Evolutionary conservation across 2,113 vertebrate species (phyloP).

Genomic region (Mesoclemmys tuberculata): DNA sequence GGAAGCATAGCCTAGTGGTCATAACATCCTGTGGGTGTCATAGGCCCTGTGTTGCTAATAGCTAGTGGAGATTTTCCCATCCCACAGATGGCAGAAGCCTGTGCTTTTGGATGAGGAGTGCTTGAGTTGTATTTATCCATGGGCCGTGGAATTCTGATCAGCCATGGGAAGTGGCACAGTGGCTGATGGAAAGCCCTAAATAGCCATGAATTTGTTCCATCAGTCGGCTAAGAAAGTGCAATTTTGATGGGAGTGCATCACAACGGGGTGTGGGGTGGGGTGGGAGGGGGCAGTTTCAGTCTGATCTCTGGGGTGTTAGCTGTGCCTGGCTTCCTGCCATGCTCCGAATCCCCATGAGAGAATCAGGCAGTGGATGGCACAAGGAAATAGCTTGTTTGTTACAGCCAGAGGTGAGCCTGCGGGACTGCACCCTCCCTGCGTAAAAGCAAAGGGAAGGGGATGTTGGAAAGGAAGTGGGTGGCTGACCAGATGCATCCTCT

Average conservation of each 20-base stretch:
- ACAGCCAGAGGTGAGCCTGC: background rate
- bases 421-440: background rate
- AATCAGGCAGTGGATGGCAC: background rate
- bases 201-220: background rate
- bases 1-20: background rate
- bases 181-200: background rate
- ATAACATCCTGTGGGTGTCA: background rate
- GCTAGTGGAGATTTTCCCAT: background rate
- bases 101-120: background rate
- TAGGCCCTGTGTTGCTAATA: background rate
- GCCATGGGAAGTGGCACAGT: background rate
- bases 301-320: background rate
- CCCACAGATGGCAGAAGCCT: background rate
- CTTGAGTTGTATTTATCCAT: background rate
- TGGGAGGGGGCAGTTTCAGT: background rate
- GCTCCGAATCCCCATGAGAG: background rate
- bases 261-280: background rate
- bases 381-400: background rate
- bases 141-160: background rate
- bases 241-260: background rate
- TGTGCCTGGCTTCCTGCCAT: background rate
- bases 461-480: background rate
- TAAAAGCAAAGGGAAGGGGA: background rate
- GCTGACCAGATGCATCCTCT: background rate
- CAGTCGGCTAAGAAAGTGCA: background rate